Percentiles rank a stretch among this genome's conserved stretches.
Conservation (phyloP, 2,888 invertebrate genomes). For the Myopa tessellatipennis region DNA sequence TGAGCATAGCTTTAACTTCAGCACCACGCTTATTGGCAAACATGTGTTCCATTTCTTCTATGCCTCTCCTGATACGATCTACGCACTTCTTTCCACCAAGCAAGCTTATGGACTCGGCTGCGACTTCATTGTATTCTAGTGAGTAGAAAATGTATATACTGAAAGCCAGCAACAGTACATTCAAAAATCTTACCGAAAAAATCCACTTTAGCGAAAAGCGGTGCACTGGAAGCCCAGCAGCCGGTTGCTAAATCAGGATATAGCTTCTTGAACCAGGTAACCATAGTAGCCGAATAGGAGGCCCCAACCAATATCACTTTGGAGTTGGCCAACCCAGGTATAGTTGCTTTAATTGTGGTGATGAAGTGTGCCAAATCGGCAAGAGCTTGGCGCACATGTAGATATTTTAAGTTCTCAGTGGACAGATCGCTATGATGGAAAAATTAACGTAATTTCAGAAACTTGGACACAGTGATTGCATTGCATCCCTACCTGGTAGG, state of each 20-base stretch:
- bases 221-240: slow-evolving; percentile 76
- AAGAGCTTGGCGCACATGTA: slow-evolving; percentile 75
- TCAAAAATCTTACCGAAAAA: slow-evolving; percentile 67
- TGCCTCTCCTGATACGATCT: slow-evolving; percentile 61
- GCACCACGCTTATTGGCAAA: slow-evolving; percentile 54
- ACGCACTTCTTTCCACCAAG: slow-evolving; percentile 63
- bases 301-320: slow-evolving; percentile 73
- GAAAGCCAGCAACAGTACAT: not conserved
- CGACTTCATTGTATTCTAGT: slow-evolving; percentile 65
- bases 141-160: not conserved
- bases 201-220: slow-evolving; percentile 74
- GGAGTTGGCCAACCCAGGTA: slow-evolving; percentile 62
- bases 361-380: slow-evolving; percentile 77
- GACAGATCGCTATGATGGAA: slow-evolving; percentile 69
- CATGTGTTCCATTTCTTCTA: slow-evolving; percentile 60
- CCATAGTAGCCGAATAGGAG: slow-evolving; percentile 78
- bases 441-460: not conserved
- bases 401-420: slow-evolving; percentile 72
- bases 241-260: slow-evolving; percentile 75
- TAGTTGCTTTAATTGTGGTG: slow-evolving; percentile 65
- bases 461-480: not conserved
- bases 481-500: slow-evolving; percentile 74
- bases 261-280: slow-evolving; percentile 74
- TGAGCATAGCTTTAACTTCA: slow-evolving; percentile 59
- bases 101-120: slow-evolving; percentile 60